These are phyloP conservation scores for Zaprionus camerounensis DNA, from an alignment of 1,140 invertebrate species.

Conservation along the genomic window DNA sequence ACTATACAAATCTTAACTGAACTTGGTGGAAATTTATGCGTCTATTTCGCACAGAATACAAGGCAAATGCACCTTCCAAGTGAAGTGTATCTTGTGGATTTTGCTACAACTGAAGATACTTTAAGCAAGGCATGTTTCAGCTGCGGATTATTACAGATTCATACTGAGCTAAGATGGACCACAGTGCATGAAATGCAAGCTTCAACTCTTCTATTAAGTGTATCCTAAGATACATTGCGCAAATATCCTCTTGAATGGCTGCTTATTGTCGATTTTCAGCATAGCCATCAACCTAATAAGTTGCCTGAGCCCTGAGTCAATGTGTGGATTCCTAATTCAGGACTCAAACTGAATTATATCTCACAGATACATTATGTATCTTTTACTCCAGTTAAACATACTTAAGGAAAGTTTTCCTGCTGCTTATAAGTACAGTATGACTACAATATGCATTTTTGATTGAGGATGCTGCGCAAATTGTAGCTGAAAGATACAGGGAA, in stretches of 20 bases:
- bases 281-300: too few relatives aligned
- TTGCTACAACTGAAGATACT: not conserved
- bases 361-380: not conserved
- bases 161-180: not conserved
- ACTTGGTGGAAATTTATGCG: constrained; percentile 39
- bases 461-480: not conserved
- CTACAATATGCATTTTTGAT: too few relatives aligned
- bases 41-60: constrained; percentile 13
- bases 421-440: too few relatives aligned
- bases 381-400: too few relatives aligned
- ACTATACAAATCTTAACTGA: constrained; percentile 7
- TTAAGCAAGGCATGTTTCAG: not conserved
- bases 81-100: not conserved
- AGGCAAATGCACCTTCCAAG: not conserved
- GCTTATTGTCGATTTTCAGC: too few relatives aligned
- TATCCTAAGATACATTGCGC: not conserved
- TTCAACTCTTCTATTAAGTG: too few relatives aligned
- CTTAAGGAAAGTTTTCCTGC: too few relatives aligned
- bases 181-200: too few relatives aligned
- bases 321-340: too few relatives aligned
- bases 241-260: too few relatives aligned
- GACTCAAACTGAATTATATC: not conserved
- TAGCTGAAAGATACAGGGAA: not conserved
- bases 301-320: too few relatives aligned
- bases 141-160: not conserved